phyloP scores from a whole-genome alignment of 2,888 invertebrate species.

The Colostygia pectinataria region DNA sequence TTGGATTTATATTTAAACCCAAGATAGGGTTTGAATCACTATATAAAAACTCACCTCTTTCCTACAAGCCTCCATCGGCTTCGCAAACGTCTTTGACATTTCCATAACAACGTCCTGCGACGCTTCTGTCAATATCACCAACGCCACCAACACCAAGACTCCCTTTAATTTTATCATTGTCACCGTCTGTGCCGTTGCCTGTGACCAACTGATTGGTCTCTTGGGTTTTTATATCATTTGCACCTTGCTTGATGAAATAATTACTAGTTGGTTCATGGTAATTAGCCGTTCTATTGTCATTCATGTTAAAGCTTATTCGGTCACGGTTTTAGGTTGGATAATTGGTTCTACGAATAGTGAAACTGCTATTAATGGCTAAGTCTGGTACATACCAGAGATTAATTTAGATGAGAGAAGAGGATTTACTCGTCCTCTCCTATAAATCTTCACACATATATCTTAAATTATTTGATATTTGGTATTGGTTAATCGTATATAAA shows the following conservation, averaged over 20 bases:
- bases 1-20: no score
- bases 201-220: neutral
- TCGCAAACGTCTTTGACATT: conserved; percentile 34
- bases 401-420: neutral
- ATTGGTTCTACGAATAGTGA: conserved; percentile 20
- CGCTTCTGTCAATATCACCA: conserved; percentile 14
- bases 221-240: conserved; percentile 25
- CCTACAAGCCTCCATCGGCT: conserved; percentile 34
- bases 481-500: no score
- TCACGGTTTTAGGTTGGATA: conserved; percentile 2
- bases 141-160: conserved; percentile 17
- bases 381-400: neutral
- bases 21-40: no score
- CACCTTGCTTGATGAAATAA: conserved; percentile 14
- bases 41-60: conserved; percentile 29
- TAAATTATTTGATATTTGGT: no score
- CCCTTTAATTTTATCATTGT: conserved; percentile 18
- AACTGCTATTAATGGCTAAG: neutral
- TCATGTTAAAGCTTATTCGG: conserved; percentile 13
- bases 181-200: neutral
- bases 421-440: no score
- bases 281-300: conserved; percentile 11
- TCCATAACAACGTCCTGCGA: conserved; percentile 37
- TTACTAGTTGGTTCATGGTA: conserved; percentile 2
- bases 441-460: no score